A percentile compares a stretch with the other conserved stretches of the same genome.
Conservation (phyloP, 2,888 invertebrate genomes). For the Callosobruchus maculatus region DNA sequence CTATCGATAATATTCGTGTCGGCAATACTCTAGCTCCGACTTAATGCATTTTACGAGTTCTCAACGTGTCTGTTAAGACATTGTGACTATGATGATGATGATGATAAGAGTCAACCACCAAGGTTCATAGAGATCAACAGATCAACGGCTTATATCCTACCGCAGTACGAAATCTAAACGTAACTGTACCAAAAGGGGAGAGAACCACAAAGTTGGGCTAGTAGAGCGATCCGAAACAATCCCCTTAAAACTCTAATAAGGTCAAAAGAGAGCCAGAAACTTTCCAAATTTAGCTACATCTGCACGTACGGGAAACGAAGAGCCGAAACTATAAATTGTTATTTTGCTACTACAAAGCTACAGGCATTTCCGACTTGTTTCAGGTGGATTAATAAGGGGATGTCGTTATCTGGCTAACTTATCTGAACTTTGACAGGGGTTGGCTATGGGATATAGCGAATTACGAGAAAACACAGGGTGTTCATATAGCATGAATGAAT, state of each 20-base stretch:
- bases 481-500: too few relatives aligned
- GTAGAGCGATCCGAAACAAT: not conserved
- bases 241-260: not conserved
- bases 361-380: not conserved
- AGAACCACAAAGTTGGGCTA: not conserved
- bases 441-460: too few relatives aligned
- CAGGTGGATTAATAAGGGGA: not conserved
- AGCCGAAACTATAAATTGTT: not conserved
- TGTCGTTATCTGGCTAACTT: not conserved
- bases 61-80: too few relatives aligned
- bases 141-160: too few relatives aligned
- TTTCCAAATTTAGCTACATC: not conserved
- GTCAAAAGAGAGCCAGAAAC: not conserved
- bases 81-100: too few relatives aligned
- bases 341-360: not conserved
- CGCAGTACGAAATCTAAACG: not conserved
- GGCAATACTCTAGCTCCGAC: too few relatives aligned
- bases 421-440: too few relatives aligned
- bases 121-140: not conserved
- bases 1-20: too few relatives aligned
- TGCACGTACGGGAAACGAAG: not conserved
- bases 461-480: too few relatives aligned
- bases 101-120: too few relatives aligned
- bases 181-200: not conserved
- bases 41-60: too few relatives aligned